A percentile compares a stretch with the other conserved stretches of the same genome.
phyloP scores from a whole-genome alignment of 2,113 vertebrate species.

The Chaenocephalus aceratus region DNA sequence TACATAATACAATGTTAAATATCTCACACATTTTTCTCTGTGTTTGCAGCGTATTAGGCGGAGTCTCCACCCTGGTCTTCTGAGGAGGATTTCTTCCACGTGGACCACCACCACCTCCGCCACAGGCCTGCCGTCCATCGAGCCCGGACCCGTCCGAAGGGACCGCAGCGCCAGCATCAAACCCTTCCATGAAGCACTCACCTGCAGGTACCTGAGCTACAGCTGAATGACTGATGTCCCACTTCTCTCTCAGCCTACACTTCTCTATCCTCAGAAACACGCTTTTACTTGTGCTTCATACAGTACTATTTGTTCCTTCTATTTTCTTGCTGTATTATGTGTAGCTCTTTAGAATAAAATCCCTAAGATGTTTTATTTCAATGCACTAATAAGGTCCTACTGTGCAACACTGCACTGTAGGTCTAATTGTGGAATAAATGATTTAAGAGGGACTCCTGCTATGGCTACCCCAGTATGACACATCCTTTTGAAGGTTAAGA shows the following conservation, averaged over 20 bases:
- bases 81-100: conserved; percentile 94
- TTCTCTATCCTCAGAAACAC: neutral
- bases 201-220: conserved; percentile 84
- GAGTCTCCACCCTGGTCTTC: conserved; percentile 91
- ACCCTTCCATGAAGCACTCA: conserved; percentile 86
- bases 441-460: conserved; percentile 30
- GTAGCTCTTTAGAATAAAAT: neutral
- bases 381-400: neutral
- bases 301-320: neutral
- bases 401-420: neutral
- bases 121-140: conserved; percentile 95
- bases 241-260: neutral
- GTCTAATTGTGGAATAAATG: neutral
- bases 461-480: conserved; percentile 16
- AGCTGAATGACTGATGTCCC: neutral
- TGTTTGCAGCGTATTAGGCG: conserved; percentile 89
- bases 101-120: conserved; percentile 99
- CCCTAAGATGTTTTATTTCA: neutral
- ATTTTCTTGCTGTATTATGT: neutral
- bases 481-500: conserved; percentile 39
- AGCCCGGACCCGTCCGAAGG: conserved; percentile 92
- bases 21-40: neutral
- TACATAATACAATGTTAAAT: too few relatives aligned
- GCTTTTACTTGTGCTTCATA: neutral
- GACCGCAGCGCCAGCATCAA: conserved; percentile 94